These are phyloP conservation scores for Melinopterus prodromus DNA, from an alignment of 2,888 invertebrate genomes.

Conservation along the genomic window DNA sequence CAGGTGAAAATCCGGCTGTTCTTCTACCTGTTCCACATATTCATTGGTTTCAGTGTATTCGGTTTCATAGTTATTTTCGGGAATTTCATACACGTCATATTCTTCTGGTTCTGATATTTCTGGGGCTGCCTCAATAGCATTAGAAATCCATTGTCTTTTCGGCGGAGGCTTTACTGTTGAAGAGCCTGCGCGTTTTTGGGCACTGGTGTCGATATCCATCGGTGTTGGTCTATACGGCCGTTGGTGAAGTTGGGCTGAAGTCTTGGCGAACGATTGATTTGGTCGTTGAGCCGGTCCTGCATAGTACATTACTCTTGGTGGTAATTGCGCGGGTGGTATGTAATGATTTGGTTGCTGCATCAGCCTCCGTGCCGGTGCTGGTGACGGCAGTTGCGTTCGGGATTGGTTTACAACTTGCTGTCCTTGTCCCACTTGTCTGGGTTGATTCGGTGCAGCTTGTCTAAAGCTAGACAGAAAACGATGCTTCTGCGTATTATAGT, in stretches of 20 bases:
- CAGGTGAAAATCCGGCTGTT: constrained; percentile 4
- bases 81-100: no score
- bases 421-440: not conserved
- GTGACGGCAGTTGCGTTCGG: not conserved
- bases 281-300: not conserved
- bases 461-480: not conserved
- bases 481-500: constrained; percentile 16
- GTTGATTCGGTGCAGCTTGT: not conserved
- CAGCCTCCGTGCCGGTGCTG: not conserved
- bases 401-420: not conserved
- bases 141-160: constrained; percentile 26
- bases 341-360: constrained; percentile 4
- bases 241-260: not conserved
- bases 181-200: constrained; percentile 10
- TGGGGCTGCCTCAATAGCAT: not conserved
- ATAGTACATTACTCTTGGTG: not conserved
- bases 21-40: no score
- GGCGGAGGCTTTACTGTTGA: not conserved
- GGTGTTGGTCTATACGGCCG: constrained; percentile 19
- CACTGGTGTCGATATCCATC: constrained; percentile 23
- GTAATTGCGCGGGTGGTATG: constrained; percentile 11
- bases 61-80: no score
- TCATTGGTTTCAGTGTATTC: no score
- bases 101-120: constrained; percentile 19
- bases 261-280: not conserved